These are phyloP conservation scores for Apostichopus californicus DNA, from an alignment of 35 echinoderm and acorn worm genomes.

Conservation along the genomic window DNA sequence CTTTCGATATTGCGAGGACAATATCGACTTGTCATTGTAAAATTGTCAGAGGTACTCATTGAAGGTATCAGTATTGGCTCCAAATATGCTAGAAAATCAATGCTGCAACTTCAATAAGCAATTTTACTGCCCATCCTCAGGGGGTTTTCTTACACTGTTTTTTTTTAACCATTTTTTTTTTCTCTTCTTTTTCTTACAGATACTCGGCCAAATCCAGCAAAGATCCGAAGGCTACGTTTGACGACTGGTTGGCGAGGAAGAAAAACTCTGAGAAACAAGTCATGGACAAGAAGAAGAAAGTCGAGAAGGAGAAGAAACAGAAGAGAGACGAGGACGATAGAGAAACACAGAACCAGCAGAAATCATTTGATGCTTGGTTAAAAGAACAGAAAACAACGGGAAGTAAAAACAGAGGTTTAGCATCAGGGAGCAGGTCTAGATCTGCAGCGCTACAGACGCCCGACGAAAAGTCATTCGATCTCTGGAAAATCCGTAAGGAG, in stretches of 20 bases:
- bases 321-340: slow-evolving; percentile 82
- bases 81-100: too few relatives aligned
- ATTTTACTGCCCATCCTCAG: too few relatives aligned
- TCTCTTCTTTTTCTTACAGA: neutral
- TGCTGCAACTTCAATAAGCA: too few relatives aligned
- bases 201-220: neutral
- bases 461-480: slow-evolving; percentile 82
- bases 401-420: slow-evolving; percentile 29
- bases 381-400: slow-evolving; percentile 69
- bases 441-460: slow-evolving; percentile 63
- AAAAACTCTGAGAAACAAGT: slow-evolving; percentile 62
- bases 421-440: slow-evolving; percentile 8
- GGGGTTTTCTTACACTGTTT: too few relatives aligned
- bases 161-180: too few relatives aligned
- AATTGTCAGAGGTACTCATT: too few relatives aligned
- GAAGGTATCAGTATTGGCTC: too few relatives aligned
- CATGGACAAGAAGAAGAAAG: slow-evolving; percentile 67
- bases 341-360: slow-evolving; percentile 66
- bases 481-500: slow-evolving; percentile 91
- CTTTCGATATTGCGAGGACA: too few relatives aligned
- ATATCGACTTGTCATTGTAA: too few relatives aligned
- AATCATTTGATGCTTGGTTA: slow-evolving; percentile 85
- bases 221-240: slow-evolving; percentile 66
- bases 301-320: slow-evolving; percentile 64
- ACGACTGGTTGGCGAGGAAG: slow-evolving; percentile 73